Evolutionary conservation across 1,140 invertebrate genomes (phyloP).

Genomic region (Galendromus occidentalis): DNA sequence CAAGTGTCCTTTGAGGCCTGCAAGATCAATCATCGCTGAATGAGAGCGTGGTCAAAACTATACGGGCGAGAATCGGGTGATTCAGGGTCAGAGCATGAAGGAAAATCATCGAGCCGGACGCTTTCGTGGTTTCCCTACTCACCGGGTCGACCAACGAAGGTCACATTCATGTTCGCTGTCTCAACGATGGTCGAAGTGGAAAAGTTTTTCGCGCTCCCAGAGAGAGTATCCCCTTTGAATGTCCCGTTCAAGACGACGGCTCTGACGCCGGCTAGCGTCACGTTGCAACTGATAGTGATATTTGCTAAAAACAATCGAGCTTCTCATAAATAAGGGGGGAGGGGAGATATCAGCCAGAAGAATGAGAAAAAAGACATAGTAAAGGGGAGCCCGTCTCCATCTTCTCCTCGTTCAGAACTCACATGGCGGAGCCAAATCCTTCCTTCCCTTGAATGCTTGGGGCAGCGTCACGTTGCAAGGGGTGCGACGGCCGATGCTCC

Average conservation of each 20-base stretch:
- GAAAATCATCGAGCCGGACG: background rate
- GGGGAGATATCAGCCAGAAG: too few relatives aligned
- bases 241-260: background rate
- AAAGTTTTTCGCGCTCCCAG: background rate
- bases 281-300: conserved; percentile 6
- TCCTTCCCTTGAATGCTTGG: background rate
- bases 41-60: background rate
- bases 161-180: background rate
- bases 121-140: background rate
- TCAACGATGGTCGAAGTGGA: background rate
- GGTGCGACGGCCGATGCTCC: background rate
- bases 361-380: too few relatives aligned
- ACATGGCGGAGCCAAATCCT: background rate
- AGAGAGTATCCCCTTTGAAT: background rate
- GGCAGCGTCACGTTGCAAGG: background rate
- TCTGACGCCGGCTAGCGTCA: background rate
- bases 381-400: too few relatives aligned
- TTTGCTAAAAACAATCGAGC: background rate
- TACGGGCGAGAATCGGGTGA: background rate
- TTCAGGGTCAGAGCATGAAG: too few relatives aligned
- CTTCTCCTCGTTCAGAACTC: background rate
- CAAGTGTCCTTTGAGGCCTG: background rate
- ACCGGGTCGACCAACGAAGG: background rate
- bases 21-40: background rate
- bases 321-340: too few relatives aligned